Percentiles rank a stretch among this genome's conserved stretches.
These are phyloP conservation scores for Pachliopta kotzebuea DNA, from an alignment of 2,888 invertebrate species.

Conservation along the genomic window DNA sequence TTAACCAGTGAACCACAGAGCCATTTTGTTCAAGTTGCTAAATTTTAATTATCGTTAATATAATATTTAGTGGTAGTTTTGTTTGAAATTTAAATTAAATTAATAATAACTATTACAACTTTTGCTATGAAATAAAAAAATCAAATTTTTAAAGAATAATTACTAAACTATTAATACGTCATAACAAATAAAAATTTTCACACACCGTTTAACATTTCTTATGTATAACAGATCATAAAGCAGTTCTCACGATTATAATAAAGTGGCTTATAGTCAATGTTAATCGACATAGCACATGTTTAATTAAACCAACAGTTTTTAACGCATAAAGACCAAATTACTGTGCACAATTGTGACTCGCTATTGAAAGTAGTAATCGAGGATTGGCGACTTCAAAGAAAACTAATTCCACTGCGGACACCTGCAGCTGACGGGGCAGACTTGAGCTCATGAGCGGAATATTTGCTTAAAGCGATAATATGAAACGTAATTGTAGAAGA, in stretches of 20 bases:
- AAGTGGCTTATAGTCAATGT: slow-evolving; percentile 6
- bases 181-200: too few species aligned
- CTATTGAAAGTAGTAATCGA: neutral
- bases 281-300: slow-evolving; percentile 3
- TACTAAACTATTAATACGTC: too few species aligned
- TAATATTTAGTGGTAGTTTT: too few species aligned
- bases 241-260: slow-evolving; percentile 15
- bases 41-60: too few species aligned
- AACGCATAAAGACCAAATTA: slow-evolving; percentile 10
- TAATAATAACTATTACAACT: too few species aligned
- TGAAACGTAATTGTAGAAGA: slow-evolving; percentile 35
- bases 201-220: too few species aligned
- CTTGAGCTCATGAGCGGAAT: slow-evolving; percentile 31
- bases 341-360: slow-evolving; percentile 15
- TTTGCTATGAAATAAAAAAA: too few species aligned
- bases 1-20: too few species aligned
- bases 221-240: neutral
- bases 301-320: neutral
- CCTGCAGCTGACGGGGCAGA: slow-evolving; percentile 36
- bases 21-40: too few species aligned
- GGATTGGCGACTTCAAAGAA: slow-evolving; percentile 22
- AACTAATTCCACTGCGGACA: slow-evolving; percentile 30
- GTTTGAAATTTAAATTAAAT: too few species aligned
- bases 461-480: slow-evolving; percentile 33
- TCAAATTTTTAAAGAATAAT: too few species aligned